Evolutionary conservation across 2,888 invertebrate genomes (phyloP), one percentile per base, ranked within the genome.

Genomic region (Melanophora roralis): DNA sequence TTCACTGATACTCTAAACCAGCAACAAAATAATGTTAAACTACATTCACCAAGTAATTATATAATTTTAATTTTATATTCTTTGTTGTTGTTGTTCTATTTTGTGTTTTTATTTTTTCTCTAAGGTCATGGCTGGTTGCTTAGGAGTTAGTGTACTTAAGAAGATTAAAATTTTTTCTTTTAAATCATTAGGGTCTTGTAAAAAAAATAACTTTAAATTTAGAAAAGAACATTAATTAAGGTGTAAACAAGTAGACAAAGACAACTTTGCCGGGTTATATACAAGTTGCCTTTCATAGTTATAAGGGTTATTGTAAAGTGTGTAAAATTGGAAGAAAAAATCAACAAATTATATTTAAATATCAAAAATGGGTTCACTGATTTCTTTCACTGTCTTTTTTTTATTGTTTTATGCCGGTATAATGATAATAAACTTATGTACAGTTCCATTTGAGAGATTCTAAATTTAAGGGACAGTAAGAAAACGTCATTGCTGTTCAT

Each of bases 91-190:
- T n/a, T n/a, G n/a, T n/a, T n/a, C n/a, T n/a, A n/a, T n/a, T n/a
- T n/a, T n/a, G 53, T n/a, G 43, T 69, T 12, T 34, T 77, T 19
- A 34, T 23, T 59, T 72, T 55, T 49, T 16, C 43, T 62, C 45
- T 71, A 21, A 60, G 59, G 69, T 74, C 53, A 80, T 49, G 80
- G 62, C 62, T 72, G 76, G 76, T 72, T 80, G 76, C 32, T n/a
- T 51, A 19, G 4, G 51, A 57, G 49, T 53, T 59, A n/a, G 47
- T 36, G 38, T 45, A 23, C 12, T 69, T 62, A n/a, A 23, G 62
- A n/a, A 16, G 62, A 23, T 21, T 57, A 45, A 36, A 40, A 62
- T 55, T 21, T 7, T 68, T 62, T 34, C 55, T 32, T 40, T 16
- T 19, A 9, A 32, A 55, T 27, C 27, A 27, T 6, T 27, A 27